Evolutionary conservation across 1,140 invertebrate genomes (phyloP).

Genomic region (Charaxes varanes): DNA sequence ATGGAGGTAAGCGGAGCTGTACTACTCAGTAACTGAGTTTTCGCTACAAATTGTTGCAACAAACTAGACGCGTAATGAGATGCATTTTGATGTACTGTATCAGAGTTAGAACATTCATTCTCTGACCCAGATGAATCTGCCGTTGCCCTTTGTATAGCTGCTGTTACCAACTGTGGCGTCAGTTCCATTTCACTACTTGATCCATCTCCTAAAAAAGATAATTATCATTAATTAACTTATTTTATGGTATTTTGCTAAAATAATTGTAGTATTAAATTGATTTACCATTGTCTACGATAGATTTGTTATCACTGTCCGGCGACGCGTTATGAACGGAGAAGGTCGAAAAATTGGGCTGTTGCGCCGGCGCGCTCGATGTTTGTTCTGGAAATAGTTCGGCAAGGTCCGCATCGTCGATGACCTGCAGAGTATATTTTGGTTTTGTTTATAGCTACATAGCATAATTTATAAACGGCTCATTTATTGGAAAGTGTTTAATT

Average conservation of each 20-base stretch:
- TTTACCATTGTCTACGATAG: constrained; percentile 62
- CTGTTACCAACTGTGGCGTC: constrained; percentile 79
- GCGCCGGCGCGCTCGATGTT: constrained; percentile 62
- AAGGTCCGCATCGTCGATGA: constrained; percentile 70
- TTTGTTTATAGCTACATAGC: constrained; percentile 15
- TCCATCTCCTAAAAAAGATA: constrained; percentile 63
- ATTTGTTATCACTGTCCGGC: constrained; percentile 59
- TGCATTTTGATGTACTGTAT: constrained; percentile 57
- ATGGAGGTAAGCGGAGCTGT: constrained; percentile 47
- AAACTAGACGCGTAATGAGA: constrained; percentile 76
- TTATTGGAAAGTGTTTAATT: no score
- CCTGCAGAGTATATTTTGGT: constrained; percentile 38
- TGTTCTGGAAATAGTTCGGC: constrained; percentile 71
- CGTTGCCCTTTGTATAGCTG: constrained; percentile 80
- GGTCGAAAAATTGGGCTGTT: constrained; percentile 58
- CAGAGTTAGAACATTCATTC: constrained; percentile 72
- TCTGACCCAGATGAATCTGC: constrained; percentile 78
- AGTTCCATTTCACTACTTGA: constrained; percentile 82
- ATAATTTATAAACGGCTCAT: background rate
- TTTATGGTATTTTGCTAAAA: background rate
- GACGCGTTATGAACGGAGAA: constrained; percentile 48
- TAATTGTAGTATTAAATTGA: constrained; percentile 3
- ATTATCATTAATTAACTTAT: constrained; percentile 1
- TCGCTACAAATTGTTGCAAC: constrained; percentile 78
- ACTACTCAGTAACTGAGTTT: constrained; percentile 77